Evolutionary conservation across 2,797 vertebrate genomes (phyloP), one percentile per base, ranked within the genome.

Genomic region (Cryptoprocta ferox): DNA sequence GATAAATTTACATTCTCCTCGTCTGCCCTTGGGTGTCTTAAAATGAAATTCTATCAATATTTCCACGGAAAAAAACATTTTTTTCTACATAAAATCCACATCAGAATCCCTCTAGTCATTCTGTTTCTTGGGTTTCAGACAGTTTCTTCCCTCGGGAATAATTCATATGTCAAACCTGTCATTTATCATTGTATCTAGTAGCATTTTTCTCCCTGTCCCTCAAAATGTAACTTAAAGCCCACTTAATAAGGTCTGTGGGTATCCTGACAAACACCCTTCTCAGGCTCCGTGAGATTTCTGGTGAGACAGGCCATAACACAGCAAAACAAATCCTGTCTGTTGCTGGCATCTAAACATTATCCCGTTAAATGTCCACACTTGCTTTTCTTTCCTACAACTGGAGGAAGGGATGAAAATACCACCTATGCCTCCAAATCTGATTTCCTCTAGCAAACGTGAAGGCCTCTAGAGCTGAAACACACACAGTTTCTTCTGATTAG

Each of bases 121-220:
- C 73, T 75, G 70, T 90, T 92, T 53, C 78, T 66, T 48, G 79
- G 48, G 86, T 42, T 87, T 93, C 70, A 63, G 94, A 79, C 71
- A 59, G 53, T 70, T 70, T 90, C 83, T 91, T 80, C 80, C 96
- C 82, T 81, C 0, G 7, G 89, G 95, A 95, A 94, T 94, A 96
- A 95, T 85, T 94, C 80, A 28, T 56, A 30, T 59, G 89, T 83
- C 89, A 95, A 76, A 61, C 19, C 75, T 95, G 89, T 89, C 95
- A 81, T 68, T 56, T 81, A 18, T 81, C 84, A 80, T 88, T 19
- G 10, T 73, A 19, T 66, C 89, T 53, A 19, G 85, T 16, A 45
- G 50, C 70, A 16, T 61, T 83, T 92, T 89, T 92, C 85, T 95
- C 63, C 42, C 30, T 15, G 42, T 37, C 73, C 81, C 78, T 89